A percentile compares a stretch with the other conserved stretches of the same genome.
Conservation (phyloP, 2,888 invertebrate species). For the Xylocampa areola region DNA sequence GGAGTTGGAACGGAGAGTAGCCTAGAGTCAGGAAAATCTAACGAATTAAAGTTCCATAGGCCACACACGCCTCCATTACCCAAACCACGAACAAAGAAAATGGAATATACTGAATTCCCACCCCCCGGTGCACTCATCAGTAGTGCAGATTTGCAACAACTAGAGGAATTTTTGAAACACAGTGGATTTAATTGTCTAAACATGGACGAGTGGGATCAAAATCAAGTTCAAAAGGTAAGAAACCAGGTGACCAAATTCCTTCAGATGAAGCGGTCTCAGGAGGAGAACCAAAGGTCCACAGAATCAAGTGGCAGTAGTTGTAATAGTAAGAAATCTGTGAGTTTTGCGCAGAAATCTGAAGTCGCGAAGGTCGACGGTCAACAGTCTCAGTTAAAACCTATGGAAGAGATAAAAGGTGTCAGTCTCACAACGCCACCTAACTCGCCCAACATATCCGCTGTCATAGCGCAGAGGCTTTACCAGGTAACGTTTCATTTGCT, state of each 20-base stretch:
- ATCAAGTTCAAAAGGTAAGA: constrained; percentile 92
- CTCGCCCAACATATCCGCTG: constrained; percentile 93
- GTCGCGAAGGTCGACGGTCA: constrained; percentile 74
- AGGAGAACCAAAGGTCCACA: constrained; percentile 90
- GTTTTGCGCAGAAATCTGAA: constrained; percentile 92
- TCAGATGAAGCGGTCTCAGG: constrained; percentile 92
- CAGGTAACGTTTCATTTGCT: constrained; percentile 84
- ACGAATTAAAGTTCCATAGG: constrained; percentile 85
- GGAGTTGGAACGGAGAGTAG: constrained; percentile 91
- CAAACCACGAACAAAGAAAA: constrained; percentile 85
- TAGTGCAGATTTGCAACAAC: constrained; percentile 91
- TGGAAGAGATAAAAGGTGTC: constrained; percentile 85
- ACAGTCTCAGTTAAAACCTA: constrained; percentile 85
- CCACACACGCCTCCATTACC: constrained; percentile 88
- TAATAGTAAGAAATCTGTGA: constrained; percentile 93
- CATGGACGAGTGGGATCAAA: constrained; percentile 92
- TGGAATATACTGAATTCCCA: constrained; percentile 86
- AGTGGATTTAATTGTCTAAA: constrained; percentile 93
- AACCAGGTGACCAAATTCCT: constrained; percentile 93
- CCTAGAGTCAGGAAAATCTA: constrained; percentile 90
- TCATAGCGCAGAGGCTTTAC: constrained; percentile 90
- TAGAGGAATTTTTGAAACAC: constrained; percentile 92
- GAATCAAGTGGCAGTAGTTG: constrained; percentile 90
- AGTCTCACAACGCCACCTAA: constrained; percentile 92
- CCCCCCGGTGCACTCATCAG: constrained; percentile 87